A percentile compares a stretch with the other conserved stretches of the same genome.
Conservation (phyloP, 1,140 invertebrate genomes). For the Micrasema minimum region DNA sequence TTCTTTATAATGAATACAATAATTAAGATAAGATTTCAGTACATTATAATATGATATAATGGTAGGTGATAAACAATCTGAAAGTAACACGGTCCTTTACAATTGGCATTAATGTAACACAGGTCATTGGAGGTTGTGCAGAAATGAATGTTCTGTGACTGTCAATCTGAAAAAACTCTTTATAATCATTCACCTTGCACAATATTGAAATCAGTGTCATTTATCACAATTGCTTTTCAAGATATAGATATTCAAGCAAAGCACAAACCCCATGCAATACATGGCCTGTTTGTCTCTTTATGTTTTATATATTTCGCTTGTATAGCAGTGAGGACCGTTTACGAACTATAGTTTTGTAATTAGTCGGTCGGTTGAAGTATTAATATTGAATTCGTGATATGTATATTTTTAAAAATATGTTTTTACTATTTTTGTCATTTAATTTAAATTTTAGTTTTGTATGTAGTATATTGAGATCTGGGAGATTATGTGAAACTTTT, state of each 20-base stretch:
- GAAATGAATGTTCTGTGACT: too few species aligned
- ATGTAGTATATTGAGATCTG: not conserved
- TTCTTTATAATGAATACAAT: constrained; percentile 31
- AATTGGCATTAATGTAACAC: too few species aligned
- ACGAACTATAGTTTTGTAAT: constrained; percentile 13
- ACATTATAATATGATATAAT: too few species aligned
- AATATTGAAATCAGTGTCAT: too few species aligned
- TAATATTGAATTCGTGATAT: constrained; percentile 35
- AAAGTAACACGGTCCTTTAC: constrained; percentile 18
- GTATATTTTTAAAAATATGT: constrained; percentile 30
- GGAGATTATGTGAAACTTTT: constrained; percentile 11
- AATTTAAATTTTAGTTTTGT: constrained; percentile 1
- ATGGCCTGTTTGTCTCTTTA: too few species aligned
- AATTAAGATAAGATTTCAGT: constrained; percentile 26
- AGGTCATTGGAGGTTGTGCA: constrained; percentile 24
- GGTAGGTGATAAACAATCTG: constrained; percentile 25
- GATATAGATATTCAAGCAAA: too few species aligned
- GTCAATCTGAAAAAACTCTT: too few species aligned
- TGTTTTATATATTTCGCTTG: too few species aligned
- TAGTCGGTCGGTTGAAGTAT: constrained; percentile 23
- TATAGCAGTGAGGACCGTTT: constrained; percentile 8
- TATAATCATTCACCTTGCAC: too few species aligned
- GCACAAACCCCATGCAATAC: too few species aligned
- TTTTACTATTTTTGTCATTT: too few species aligned
- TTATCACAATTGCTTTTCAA: too few species aligned